phyloP scores from a whole-genome alignment of 2,113 vertebrate species.

The Montifringilla adamsi region DNA sequence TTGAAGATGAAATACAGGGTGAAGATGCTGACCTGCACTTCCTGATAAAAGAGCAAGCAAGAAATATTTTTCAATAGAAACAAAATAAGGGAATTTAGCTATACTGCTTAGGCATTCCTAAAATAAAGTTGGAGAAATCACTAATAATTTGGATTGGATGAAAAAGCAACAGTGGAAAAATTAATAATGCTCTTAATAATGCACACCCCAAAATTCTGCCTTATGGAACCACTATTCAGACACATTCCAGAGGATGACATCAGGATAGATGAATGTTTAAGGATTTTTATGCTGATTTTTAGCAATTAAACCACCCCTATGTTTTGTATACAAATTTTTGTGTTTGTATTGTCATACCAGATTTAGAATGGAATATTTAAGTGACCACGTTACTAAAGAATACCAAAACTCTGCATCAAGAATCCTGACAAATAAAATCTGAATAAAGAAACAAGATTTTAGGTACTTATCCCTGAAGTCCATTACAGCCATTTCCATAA shows the following conservation, averaged over 20 bases:
- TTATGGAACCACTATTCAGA: not conserved
- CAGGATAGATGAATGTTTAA: not conserved
- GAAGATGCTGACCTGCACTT: not conserved
- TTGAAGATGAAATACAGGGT: not conserved
- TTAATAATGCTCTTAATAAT: not conserved
- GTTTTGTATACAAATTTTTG: not conserved
- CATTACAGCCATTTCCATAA: not conserved
- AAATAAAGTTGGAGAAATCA: not conserved
- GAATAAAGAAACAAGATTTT: not conserved
- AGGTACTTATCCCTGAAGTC: not conserved
- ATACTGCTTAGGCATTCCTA: not conserved
- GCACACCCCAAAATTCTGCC: not conserved
- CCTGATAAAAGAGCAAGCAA: not conserved
- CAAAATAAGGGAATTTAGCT: not conserved
- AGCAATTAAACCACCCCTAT: not conserved
- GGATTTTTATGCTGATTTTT: not conserved
- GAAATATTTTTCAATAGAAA: not conserved
- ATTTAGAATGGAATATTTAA: not conserved
- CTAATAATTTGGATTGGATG: not conserved
- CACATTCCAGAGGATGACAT: not conserved
- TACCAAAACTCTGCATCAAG: not conserved
- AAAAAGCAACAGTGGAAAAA: not conserved
- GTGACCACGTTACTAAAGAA: not conserved
- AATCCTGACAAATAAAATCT: not conserved
- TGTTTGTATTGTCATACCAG: fast-evolving